Percentiles rank a stretch among this genome's conserved stretches.
These are phyloP conservation scores for Drosophila tripunctata DNA, from an alignment of 2,888 invertebrate species.

Conservation along the genomic window DNA sequence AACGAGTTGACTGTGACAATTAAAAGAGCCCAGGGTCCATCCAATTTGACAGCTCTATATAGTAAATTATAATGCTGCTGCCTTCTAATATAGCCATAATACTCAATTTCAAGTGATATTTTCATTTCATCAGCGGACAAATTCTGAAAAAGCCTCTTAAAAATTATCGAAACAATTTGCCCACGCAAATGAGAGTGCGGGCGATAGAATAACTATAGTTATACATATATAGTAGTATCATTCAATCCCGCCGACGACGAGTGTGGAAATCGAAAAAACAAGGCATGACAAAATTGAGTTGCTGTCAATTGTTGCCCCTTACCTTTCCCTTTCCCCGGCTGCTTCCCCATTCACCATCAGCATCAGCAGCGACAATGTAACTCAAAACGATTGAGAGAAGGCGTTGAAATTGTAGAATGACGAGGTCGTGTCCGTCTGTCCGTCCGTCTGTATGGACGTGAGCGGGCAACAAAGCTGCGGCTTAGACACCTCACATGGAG, in stretches of 20 bases:
- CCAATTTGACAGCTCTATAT: constrained; percentile 31
- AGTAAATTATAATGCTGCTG: constrained; percentile 9
- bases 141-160: constrained; percentile 67
- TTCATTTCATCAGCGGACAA: constrained; percentile 41
- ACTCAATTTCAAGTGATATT: constrained; percentile 63
- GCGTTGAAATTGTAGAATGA: constrained; percentile 72
- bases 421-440: constrained; percentile 53
- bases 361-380: constrained; percentile 45
- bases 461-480: constrained; percentile 62
- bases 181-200: constrained; percentile 65
- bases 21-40: not conserved
- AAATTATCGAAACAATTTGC: constrained; percentile 67
- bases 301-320: constrained; percentile 62
- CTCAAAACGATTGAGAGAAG: constrained; percentile 51
- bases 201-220: constrained; percentile 11
- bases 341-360: not conserved
- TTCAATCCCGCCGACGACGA: constrained; percentile 2
- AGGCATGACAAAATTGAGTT: constrained; percentile 74
- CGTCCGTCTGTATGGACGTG: constrained; percentile 64
- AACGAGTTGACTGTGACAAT: not conserved
- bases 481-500: constrained; percentile 52
- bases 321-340: not conserved
- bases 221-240: not conserved
- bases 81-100: constrained; percentile 13
- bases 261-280: constrained; percentile 63